Evolutionary conservation across 2,113 vertebrate genomes (phyloP), one percentile per base, ranked within the genome.

Genomic region (Oceanodroma tethys): DNA sequence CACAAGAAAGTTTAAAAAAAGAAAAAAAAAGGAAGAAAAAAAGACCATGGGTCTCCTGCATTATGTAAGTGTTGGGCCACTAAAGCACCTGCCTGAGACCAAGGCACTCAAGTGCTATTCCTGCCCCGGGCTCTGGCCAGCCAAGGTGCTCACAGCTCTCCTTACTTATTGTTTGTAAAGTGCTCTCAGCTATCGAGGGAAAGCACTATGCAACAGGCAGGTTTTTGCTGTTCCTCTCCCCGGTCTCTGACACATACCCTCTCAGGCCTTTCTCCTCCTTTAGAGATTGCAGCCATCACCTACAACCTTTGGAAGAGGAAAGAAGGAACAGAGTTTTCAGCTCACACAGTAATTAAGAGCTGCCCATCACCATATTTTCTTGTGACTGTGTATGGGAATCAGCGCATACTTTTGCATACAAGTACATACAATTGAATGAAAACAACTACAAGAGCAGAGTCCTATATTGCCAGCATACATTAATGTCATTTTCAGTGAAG

Each of bases 401-500:
- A 53, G 15, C 53, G 30, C 34, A 53, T 10, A 36, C 5, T 73
- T 74, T 16, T n/a, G 12, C 52, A 27, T 6, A 14, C 17, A 79
- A 75, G 19, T 75, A 70, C 50, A 58, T 11, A 40, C 42, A 90
- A 8, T 9, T 23, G 40, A 43, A 56, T 14, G 11, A 68, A 65
- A 95, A 15, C 17, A 52, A 3, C 10, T 17, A 12, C 20, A 76
- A 15, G 34, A 76, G 17, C 62, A 72, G 74, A 68, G 16, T 38
- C 23, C 13, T 38, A 0, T 9, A 42, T 5, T 79, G 70, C 23
- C 52, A 65, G 16, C 27, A 66, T 3, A 23, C 1, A 29, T 11
- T 10, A 12, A 21, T 4, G 21, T 9, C 72, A 18, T 5, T 7
- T 73, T 73, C 9, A 13, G 22, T 29, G 62, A 58, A 76, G 36